Evolutionary conservation across 2,797 vertebrate species (phyloP), one percentile per base, ranked within the genome.

Genomic region (Apogon talboti): DNA sequence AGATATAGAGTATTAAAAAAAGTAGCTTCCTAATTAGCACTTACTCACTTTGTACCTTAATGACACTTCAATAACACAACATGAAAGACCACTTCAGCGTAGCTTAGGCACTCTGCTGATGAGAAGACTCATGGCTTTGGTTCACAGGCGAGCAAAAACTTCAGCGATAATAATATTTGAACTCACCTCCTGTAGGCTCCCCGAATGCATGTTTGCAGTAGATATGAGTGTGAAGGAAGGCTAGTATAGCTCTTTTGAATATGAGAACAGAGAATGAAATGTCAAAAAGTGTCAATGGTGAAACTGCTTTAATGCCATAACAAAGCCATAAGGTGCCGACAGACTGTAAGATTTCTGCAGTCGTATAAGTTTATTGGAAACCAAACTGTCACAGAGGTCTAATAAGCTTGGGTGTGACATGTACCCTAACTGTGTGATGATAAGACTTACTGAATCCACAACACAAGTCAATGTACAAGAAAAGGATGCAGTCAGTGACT

Each of bases 301-400:
- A 61, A 83, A 68, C 52, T 37, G 65, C 44, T 59, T 62, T 65
- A 68, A 77, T 73, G 18, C 53, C n/a, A 15, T 65, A 73, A 72
- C 79, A 73, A 7, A 14, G 33, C 16, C n/a, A 11, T 40, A 59
- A 78, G 9, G 33, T 9, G 9, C 7, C 33, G 9, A 35, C 7
- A 7, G 7, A 7, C 33, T 35, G 33, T 10, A 10, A 35, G 33
- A 35, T 35, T 35, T 35, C 33, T 8, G 33, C 33, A 35, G 33
- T 35, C 9, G 2, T 35, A 10, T 35, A 35, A 0, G 9, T 35
- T 35, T 35, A 35, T 35, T 35, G 24, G 24, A 28, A 28, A 28
- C 24, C 24, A 28, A 28, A 28, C 24, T 28, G 24, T 35, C 33
- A 28, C 33, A 35, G 1, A 8, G 33, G 3, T 35, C 9, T 35